Percentiles rank a stretch among this genome's conserved stretches.
Evolutionary conservation across 2,797 vertebrate genomes (phyloP).

Genomic region (Molossus molossus): DNA sequence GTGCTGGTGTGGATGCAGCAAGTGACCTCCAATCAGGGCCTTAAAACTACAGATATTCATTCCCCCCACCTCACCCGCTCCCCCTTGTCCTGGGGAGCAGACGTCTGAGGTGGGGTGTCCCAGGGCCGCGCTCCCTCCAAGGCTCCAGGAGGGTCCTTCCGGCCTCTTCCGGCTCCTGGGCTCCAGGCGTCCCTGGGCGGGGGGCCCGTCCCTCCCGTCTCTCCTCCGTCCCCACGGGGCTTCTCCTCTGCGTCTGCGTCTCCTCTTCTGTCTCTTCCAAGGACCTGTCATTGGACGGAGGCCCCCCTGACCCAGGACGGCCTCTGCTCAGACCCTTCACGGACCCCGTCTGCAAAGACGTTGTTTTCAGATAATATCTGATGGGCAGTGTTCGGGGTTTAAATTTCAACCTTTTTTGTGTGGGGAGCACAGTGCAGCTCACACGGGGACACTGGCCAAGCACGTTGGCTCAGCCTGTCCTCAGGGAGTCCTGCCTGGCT

Average conservation of each 20-base stretch:
- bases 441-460: neutral
- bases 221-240: neutral
- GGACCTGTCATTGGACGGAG: neutral
- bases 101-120: accelerated
- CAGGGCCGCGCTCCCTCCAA: neutral
- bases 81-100: neutral
- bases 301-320: neutral
- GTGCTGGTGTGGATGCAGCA: accelerated
- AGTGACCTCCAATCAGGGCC: neutral
- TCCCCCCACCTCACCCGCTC: too few relatives aligned
- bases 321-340: neutral
- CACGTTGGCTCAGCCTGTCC: too few relatives aligned
- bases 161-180: neutral
- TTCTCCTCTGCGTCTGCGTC: neutral
- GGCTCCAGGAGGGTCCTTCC: neutral
- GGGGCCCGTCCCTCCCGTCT: neutral
- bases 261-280: neutral
- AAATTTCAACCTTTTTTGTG: neutral
- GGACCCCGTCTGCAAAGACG: neutral
- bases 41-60: accelerated
- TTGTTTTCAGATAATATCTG: accelerated
- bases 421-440: too few relatives aligned
- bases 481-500: neutral
- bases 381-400: neutral
- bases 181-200: neutral